phyloP scores from a whole-genome alignment of 2,797 vertebrate genomes.

The Scyliorhinus canicula region DNA sequence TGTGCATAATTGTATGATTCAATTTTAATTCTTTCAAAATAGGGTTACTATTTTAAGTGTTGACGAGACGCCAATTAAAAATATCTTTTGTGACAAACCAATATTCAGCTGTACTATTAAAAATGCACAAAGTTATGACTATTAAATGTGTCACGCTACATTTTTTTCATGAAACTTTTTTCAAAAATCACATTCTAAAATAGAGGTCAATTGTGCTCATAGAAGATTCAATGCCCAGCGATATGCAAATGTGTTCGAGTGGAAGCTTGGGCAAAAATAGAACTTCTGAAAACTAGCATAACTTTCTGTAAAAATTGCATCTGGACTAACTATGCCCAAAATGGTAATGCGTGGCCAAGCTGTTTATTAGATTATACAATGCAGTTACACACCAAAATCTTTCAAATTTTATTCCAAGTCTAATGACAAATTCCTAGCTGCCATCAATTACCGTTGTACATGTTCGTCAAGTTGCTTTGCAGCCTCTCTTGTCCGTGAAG shows the following conservation, averaged over 20 bases:
- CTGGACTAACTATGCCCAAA: background rate
- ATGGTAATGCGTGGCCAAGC: background rate
- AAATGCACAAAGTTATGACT: background rate
- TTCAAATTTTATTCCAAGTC: background rate
- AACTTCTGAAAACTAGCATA: background rate
- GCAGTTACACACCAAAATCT: constrained; percentile 27
- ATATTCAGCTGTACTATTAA: background rate
- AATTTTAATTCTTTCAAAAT: background rate
- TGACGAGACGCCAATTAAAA: background rate
- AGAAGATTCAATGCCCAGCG: background rate
- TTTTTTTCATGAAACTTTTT: background rate
- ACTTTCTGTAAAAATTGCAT: background rate
- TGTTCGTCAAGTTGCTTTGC: constrained; percentile 74
- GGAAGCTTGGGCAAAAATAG: background rate
- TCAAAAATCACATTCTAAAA: background rate
- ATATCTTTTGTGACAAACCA: background rate
- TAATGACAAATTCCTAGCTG: background rate
- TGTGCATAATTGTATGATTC: background rate
- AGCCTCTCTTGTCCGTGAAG: constrained; percentile 51
- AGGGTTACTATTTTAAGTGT: background rate
- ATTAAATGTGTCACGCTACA: background rate
- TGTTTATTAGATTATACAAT: constrained; percentile 39
- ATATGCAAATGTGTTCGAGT: background rate
- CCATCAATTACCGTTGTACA: constrained; percentile 62
- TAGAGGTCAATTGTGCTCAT: no score